Evolutionary conservation across 2,797 vertebrate genomes (phyloP), one percentile per base, ranked within the genome.

Genomic region (Avahi laniger): DNA sequence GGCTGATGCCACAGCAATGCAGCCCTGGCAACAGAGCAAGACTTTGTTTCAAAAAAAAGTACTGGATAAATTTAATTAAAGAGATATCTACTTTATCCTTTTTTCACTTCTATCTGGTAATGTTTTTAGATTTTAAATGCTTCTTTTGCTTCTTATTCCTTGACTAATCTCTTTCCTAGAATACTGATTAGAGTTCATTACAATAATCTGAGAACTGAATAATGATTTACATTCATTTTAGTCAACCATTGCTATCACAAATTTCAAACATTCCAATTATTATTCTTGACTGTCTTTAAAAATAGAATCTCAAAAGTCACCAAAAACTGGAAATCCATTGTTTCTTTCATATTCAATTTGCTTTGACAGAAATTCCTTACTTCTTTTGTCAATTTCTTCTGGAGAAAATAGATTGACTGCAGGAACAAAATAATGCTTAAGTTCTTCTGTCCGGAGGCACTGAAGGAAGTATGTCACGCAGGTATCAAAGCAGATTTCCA

Each of bases 381-480:
- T 98, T 0, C 1, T 80, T 86, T 61, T 97, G 14, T 97, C 89
- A 97, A 98, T 97, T 4, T 12, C 1, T 1, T 97, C 81, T 83
- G 0, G 18, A 82, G 97, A 96, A 41, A 99, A 95, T 0, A 99
- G 93, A 93, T 99, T 99, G 87, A 96, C 96, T 9, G 2, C 69
- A 48, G 98, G 98, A 97, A 99, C 98, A 97, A 99, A 99, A 96
- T 98, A 99, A 83, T 99, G 97, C 1, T 63, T 7, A 14, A 99
- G 97, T 1, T 89, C 0, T 54, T 92, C 95, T 0, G 20, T 83
- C 26, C 75, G 63, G 41, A 99, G 98, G 87, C 98, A 98, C 3
- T 94, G 20, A 57, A 98, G 75, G 81, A 99, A 98, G 91, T 96
- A 98, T 0, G 0, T 0, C 89, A 99, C 76, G 0, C 95, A 98